Evolutionary conservation across 2,113 vertebrate species (phyloP).

Genomic region (Sminthopsis crassicaudata): DNA sequence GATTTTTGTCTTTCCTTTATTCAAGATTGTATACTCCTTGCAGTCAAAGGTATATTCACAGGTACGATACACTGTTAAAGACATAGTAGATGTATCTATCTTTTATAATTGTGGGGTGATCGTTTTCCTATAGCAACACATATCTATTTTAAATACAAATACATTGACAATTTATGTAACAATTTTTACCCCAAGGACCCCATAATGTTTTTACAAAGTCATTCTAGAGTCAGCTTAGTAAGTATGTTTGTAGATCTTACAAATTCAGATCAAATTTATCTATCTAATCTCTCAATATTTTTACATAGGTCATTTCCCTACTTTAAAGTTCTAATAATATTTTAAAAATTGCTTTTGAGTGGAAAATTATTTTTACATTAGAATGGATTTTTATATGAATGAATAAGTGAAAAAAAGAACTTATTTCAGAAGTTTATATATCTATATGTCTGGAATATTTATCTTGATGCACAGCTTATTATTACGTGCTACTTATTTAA

Average conservation of each 20-base stretch:
- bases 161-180: no score
- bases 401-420: neutral
- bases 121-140: no score
- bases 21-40: no score
- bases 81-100: no score
- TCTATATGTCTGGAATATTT: neutral
- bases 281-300: neutral
- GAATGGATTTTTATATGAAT: neutral
- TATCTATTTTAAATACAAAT: neutral
- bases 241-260: neutral
- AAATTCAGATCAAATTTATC: neutral
- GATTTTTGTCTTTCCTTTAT: no score
- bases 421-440: neutral
- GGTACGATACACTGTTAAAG: no score
- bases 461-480: neutral
- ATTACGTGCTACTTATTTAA: neutral
- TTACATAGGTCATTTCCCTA: neutral
- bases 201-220: no score
- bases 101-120: no score
- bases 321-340: neutral
- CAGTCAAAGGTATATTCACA: no score
- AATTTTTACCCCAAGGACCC: no score
- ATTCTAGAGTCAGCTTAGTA: neutral
- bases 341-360: neutral
- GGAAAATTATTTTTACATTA: neutral